Base-by-base conservation (phyloP, 2,113 vertebrate species). In the Atherinomorus stipes region DNA sequence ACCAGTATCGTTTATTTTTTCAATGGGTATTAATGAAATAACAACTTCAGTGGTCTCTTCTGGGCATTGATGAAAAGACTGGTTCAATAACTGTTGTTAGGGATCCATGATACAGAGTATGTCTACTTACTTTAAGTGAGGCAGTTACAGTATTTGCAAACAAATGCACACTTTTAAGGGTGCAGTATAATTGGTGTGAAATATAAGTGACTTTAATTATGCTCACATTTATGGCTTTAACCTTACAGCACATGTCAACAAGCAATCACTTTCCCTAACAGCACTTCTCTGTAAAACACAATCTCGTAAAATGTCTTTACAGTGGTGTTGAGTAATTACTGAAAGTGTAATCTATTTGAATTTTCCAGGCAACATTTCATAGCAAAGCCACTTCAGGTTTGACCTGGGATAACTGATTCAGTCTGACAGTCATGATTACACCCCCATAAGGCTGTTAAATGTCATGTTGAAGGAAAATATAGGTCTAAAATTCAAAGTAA, bases 121-220 rank as follows among this genome's bases (percentile, higher is more conserved):
- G 4, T 57, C 34, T 19, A 47, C 11, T 18, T 13, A 51, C 34
- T 26, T 64, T 13, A 37, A 40, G 16, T 50, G 45, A 54, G 68
- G 7, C 1, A 44, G 11, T 12, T 31, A 68, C 11, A 61, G 40
- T 54, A 50, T 65, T 65, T 65, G 52, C 64, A 58, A 74, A 64
- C 26, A 28, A 2, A 25, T 31, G 22, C 23, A 45, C 21, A 16
- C 23, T 28, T 60, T 61, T 53, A 23, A 38, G 42, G 21, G 26
- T 4, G 3, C 44, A 21, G n/a, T 59, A 22, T 59, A 61, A 69
- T 40, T 60, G 45, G 16, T 18, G 26, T 13, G 26, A 37, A 52
- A 58, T 58, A 21, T 37, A 67, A 50, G 42, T 57, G 54, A 13
- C 28, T 62, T 63, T 1, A 26, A 59, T 64, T 49, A 22, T n/a